These are phyloP conservation scores for Hipparchia sbordonii DNA, from an alignment of 2,888 invertebrate species.

Conservation along the genomic window DNA sequence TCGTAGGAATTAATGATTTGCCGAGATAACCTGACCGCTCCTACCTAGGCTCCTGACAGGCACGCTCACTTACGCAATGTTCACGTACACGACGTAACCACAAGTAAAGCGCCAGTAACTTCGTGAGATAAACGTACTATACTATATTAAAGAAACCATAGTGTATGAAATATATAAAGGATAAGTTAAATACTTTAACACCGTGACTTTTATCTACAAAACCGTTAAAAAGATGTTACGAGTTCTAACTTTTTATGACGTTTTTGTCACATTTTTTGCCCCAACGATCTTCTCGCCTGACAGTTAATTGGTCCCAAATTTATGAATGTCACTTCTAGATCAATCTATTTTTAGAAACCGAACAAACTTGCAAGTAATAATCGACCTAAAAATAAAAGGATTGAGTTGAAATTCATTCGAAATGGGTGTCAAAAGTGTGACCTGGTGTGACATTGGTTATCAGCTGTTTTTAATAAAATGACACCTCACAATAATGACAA, in stretches of 20 bases:
- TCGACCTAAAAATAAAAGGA: neutral
- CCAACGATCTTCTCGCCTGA: slow-evolving; percentile 55
- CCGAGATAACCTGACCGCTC: neutral
- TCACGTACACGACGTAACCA: too few species aligned
- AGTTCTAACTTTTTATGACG: neutral
- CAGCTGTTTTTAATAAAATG: slow-evolving; percentile 16
- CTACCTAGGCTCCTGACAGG: too few species aligned
- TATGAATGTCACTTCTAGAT: slow-evolving; percentile 50
- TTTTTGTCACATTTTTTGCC: slow-evolving; percentile 32
- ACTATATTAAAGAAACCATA: too few species aligned
- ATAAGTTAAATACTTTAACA: too few species aligned
- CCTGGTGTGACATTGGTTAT: slow-evolving; percentile 3
- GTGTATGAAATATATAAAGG: too few species aligned
- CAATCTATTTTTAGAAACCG: slow-evolving; percentile 32
- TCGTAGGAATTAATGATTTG: neutral
- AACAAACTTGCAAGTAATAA: neutral
- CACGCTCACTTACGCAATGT: too few species aligned
- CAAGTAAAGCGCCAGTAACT: too few species aligned
- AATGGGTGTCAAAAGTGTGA: slow-evolving; percentile 1
- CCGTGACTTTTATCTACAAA: neutral
- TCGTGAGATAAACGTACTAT: too few species aligned
- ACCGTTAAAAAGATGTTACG: slow-evolving; percentile 5
- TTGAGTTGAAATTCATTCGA: neutral
- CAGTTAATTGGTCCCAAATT: slow-evolving; percentile 59
- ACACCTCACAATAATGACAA: slow-evolving; percentile 6